Conservation (phyloP, 1,140 invertebrate species). For the Apis mellifera region DNA sequence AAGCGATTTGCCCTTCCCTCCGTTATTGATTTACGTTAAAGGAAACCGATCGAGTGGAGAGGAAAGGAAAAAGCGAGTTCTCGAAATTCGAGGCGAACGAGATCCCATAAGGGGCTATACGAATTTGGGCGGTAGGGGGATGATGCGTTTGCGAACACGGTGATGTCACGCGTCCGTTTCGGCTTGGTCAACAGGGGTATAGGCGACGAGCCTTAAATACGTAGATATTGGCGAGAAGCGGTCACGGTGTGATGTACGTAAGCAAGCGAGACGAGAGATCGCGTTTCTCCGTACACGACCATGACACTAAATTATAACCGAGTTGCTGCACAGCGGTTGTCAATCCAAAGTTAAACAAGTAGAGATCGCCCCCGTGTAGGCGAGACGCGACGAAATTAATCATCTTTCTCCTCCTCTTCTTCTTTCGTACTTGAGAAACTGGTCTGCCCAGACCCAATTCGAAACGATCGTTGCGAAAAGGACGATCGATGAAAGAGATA, state of each 20-base stretch:
- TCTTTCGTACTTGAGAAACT: conserved; percentile 14
- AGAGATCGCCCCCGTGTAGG: conserved; percentile 19
- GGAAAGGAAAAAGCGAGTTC: too few relatives aligned
- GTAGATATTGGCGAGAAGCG: conserved; percentile 32
- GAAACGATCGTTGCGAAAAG: neutral
- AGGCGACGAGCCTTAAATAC: conserved; percentile 36
- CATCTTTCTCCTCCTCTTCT: conserved; percentile 14
- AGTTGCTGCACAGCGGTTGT: conserved; percentile 43
- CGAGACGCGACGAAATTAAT: conserved; percentile 16
- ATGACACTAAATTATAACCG: conserved; percentile 67
- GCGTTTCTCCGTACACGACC: conserved; percentile 52
- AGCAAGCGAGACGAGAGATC: conserved; percentile 18
- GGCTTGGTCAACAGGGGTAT: conserved; percentile 1
- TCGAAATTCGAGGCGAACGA: conserved; percentile 3
- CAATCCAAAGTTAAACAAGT: conserved; percentile 2
- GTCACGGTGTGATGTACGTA: too few relatives aligned
- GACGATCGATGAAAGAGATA: too few relatives aligned
- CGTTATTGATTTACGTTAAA: conserved; percentile 30
- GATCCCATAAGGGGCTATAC: conserved; percentile 53
- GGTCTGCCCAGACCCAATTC: conserved; percentile 35
- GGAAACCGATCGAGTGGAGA: neutral
- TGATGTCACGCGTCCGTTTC: conserved; percentile 71
- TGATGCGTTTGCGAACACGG: conserved; percentile 58
- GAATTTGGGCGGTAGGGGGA: conserved; percentile 46
- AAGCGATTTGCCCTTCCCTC: neutral